Base-by-base conservation (phyloP, 1,140 invertebrate species). In the Gryon sp. region DNA sequence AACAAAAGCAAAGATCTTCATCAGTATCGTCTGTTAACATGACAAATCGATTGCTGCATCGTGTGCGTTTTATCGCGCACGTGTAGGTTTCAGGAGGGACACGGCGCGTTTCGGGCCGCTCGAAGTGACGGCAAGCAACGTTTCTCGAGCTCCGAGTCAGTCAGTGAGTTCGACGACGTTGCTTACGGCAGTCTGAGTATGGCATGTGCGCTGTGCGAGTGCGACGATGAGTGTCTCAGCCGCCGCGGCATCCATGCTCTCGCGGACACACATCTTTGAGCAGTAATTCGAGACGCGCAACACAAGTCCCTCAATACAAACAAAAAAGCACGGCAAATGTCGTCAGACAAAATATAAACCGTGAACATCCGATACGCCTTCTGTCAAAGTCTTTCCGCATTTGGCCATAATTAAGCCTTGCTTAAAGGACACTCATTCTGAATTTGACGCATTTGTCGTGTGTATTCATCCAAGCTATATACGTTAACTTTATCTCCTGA, bases 51-150 rank as follows among this genome's bases (percentile, higher is more conserved):
- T 57, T 57, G 52, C 18, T 26, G 63, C 50, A 34, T 66, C 36
- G 50, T 20, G 28, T 30, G 50, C 41, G 63, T 12, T 66, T 46
- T 68, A 68, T 68, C 63, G 63, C 63, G 63, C 63, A 55, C 63
- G 63, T 68, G 63, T 68, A 57, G 50, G 63, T 57, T 68, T 68
- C 46, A 66, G 62, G 62, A 65, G 62, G 48, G 40, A 66, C 40
- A 46, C 62, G 48, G 38, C 60, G 34, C 59, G 48, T 65, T 55
- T 55, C 12, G 30, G 24, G 62, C 18, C 50, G 62, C 38, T 30
- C 28, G 26, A 36, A 60, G 38, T 52, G 36, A 36, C 62, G 18
- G 48, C 26, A 9, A 43, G 24, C 20, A 38, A 52, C 38, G 34
- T 32, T 34, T 32, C 62, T 66, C 60, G 46, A n/a, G 46, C 9